Conservation (phyloP, 2,888 invertebrate species). For the Cheilosia urbana region DNA sequence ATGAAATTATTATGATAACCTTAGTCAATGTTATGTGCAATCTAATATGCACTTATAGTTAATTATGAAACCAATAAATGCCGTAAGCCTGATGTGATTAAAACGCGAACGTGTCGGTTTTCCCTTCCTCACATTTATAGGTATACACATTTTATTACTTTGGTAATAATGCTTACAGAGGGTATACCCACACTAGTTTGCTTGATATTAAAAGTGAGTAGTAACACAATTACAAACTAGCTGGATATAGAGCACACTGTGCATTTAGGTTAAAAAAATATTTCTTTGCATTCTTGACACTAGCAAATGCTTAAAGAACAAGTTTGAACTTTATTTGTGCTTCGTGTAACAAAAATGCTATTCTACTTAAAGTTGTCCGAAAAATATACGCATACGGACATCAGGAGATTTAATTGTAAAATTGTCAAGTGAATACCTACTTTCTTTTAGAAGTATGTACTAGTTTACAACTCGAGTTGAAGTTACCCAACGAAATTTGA, state of each 20-base stretch:
- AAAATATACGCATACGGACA: too few species aligned
- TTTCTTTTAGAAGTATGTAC: too few species aligned
- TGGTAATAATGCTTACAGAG: constrained; percentile 7
- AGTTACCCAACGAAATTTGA: too few species aligned
- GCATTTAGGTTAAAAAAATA: not conserved
- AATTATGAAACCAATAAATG: constrained; percentile 65
- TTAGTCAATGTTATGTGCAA: constrained; percentile 55
- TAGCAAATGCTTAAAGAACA: too few species aligned
- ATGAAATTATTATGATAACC: constrained; percentile 55
- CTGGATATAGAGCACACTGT: not conserved
- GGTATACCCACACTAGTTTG: not conserved
- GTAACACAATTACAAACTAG: not conserved
- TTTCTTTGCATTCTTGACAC: too few species aligned
- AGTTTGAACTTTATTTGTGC: too few species aligned
- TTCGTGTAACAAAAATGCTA: too few species aligned
- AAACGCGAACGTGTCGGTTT: constrained; percentile 8
- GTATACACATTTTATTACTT: too few species aligned
- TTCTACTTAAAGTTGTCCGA: too few species aligned
- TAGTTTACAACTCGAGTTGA: too few species aligned
- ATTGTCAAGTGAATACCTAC: too few species aligned
- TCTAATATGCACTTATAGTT: constrained; percentile 44
- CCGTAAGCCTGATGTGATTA: constrained; percentile 41
- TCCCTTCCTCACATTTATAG: constrained; percentile 1
- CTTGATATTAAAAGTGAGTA: not conserved
- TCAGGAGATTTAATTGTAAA: too few species aligned